Evolutionary conservation across 2,113 vertebrate species (phyloP).

Genomic region (Sinocyclocheilus grahami): DNA sequence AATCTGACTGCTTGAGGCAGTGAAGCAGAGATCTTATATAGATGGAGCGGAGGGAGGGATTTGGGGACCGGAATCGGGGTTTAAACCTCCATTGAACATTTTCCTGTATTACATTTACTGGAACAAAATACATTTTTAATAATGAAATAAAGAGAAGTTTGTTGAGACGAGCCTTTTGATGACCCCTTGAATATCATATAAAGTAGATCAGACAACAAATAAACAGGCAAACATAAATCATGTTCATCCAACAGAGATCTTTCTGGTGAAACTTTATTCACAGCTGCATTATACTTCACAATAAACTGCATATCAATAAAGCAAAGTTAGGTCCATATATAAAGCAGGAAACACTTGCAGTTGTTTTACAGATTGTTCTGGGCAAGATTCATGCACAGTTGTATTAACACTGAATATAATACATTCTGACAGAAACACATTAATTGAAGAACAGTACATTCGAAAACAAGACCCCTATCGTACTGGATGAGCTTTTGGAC

Average conservation of each 20-base stretch:
- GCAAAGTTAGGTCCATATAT: slow-evolving; percentile 21
- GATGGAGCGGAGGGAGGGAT: slow-evolving; percentile 29
- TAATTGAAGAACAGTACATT: not conserved
- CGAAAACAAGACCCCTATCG: not conserved
- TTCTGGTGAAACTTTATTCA: slow-evolving; percentile 45
- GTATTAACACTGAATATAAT: slow-evolving; percentile 13
- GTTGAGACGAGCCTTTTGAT: not conserved
- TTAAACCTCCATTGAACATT: not conserved
- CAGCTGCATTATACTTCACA: slow-evolving; percentile 28
- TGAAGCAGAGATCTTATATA: slow-evolving; percentile 15
- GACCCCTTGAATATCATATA: not conserved
- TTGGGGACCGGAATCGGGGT: not conserved
- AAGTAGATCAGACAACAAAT: not conserved
- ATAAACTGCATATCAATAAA: slow-evolving; percentile 33
- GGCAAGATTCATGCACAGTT: slow-evolving; percentile 23
- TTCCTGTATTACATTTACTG: not conserved
- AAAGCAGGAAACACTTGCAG: slow-evolving; percentile 17
- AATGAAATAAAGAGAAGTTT: too few relatives aligned
- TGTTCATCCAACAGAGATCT: not conserved
- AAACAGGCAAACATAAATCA: not conserved
- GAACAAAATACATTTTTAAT: not conserved
- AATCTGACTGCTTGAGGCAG: not conserved
- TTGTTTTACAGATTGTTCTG: slow-evolving; percentile 2
- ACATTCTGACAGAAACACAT: not conserved
- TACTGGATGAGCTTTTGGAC: not conserved